Conservation (phyloP, 2,113 vertebrate species). For the Mormoops blainvillei region DNA sequence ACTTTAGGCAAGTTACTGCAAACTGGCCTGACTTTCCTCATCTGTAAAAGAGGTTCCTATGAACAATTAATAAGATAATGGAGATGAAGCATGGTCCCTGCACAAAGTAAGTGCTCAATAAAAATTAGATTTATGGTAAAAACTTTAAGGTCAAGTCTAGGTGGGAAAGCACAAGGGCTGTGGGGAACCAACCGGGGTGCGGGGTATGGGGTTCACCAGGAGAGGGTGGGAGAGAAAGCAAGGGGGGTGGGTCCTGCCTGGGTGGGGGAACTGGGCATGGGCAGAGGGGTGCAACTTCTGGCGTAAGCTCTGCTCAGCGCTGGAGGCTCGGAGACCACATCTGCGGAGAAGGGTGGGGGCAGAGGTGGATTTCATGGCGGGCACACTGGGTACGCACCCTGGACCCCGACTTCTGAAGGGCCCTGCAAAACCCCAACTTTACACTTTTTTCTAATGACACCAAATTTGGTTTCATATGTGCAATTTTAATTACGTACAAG, state of each 20-base stretch:
- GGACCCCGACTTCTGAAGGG: no score
- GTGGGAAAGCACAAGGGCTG: background rate
- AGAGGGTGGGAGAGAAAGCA: background rate
- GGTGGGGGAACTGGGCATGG: background rate
- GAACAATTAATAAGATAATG: background rate
- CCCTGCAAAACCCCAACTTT: no score
- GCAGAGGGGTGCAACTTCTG: background rate
- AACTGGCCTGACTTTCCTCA: background rate
- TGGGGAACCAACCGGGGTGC: rapidly evolving
- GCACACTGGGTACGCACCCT: no score
- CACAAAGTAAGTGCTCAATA: background rate
- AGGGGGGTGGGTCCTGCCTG: background rate
- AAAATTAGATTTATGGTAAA: background rate
- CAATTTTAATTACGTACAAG: no score
- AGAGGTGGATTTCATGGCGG: no score
- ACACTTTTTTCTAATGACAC: no score
- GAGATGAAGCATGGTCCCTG: background rate
- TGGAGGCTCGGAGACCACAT: background rate
- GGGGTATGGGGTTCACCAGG: background rate
- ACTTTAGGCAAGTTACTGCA: background rate
- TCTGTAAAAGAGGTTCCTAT: background rate
- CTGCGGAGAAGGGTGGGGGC: no score
- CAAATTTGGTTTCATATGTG: no score
- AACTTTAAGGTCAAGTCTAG: background rate
- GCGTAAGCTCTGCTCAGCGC: rapidly evolving